phyloP scores from a whole-genome alignment of 2,113 vertebrate genomes.

The Orientallactaga bullata region DNA sequence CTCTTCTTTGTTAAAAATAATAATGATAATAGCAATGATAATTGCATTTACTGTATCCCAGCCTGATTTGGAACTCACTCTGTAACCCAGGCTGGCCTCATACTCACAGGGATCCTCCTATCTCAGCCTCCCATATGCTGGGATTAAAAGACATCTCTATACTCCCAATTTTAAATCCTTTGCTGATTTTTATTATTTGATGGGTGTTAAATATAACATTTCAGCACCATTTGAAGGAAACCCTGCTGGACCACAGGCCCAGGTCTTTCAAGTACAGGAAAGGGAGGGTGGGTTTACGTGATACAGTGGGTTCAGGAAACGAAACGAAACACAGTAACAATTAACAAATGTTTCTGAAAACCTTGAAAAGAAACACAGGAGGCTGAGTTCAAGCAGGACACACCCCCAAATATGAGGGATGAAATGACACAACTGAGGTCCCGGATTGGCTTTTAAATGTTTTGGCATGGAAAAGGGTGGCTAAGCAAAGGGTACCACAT shows the following conservation, averaged over 20 bases:
- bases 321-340: constrained; percentile 8
- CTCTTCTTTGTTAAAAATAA: no score
- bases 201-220: background rate
- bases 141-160: background rate
- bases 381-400: background rate
- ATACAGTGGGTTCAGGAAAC: background rate
- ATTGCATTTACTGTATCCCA: no score
- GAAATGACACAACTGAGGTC: background rate
- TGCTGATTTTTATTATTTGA: background rate
- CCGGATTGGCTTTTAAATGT: background rate
- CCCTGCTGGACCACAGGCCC: no score
- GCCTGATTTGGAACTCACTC: no score
- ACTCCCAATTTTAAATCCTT: background rate
- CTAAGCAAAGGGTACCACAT: background rate
- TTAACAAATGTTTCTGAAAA: background rate
- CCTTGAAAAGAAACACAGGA: constrained; percentile 25
- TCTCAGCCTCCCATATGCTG: no score
- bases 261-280: background rate
- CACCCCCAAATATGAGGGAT: background rate
- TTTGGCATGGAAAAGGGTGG: background rate
- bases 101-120: no score
- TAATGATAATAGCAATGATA: no score
- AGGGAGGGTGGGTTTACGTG: background rate
- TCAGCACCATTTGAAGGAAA: background rate
- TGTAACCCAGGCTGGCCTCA: no score